Evolutionary conservation across 2,113 vertebrate species (phyloP).

Genomic region (Lepus timidus): DNA sequence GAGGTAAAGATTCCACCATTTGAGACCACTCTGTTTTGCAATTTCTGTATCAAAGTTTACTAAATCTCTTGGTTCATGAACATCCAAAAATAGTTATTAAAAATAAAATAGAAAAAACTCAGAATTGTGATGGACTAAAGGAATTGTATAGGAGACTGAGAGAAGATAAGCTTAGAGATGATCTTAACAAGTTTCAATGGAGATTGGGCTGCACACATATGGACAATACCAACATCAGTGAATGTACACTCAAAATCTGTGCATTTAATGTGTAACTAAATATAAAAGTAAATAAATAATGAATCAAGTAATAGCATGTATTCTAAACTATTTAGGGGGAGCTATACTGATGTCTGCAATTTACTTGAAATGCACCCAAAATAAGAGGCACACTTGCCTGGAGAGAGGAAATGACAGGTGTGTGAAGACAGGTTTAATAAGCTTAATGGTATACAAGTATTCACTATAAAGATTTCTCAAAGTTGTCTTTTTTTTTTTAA

Average conservation of each 20-base stretch:
- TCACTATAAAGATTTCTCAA: not conserved
- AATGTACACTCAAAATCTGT: not conserved
- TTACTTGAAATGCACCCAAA: not conserved
- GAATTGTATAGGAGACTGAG: rapidly evolving
- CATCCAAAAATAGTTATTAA: not conserved
- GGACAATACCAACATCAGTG: not conserved
- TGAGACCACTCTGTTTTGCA: not conserved
- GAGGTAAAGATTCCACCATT: not conserved
- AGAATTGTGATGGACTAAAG: not conserved
- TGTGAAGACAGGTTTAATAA: not conserved
- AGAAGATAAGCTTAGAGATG: not conserved
- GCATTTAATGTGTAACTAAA: not conserved
- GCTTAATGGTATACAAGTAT: not conserved
- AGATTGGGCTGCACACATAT: not conserved
- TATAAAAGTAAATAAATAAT: not conserved
- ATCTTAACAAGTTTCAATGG: not conserved
- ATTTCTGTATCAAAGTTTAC: not conserved
- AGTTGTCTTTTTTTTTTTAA: not conserved
- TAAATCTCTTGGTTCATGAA: not conserved
- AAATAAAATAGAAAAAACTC: not conserved
- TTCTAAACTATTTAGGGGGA: not conserved
- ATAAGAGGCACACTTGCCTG: not conserved
- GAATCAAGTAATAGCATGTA: not conserved
- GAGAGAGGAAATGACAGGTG: not conserved
- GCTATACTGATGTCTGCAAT: not conserved